Base-by-base conservation (phyloP, 2,113 vertebrate species). In the Cervus canadensis region DNA sequence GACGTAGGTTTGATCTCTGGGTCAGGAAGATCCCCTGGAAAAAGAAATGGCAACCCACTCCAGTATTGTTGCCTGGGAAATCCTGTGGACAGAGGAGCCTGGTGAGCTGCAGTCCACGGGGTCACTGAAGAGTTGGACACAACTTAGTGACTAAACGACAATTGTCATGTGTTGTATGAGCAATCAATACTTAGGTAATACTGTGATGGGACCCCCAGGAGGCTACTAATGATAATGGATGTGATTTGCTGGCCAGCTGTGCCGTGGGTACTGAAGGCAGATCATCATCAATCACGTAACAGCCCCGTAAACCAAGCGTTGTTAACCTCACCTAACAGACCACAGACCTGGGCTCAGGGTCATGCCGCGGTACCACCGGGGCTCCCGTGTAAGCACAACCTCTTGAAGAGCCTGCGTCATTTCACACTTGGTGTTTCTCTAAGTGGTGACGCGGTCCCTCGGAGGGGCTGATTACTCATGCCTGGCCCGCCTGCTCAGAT, bases 351-450 rank as follows among this genome's bases (percentile, higher is more conserved):
- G 52, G 52, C 71, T 50, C 28, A 52, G 28, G 21, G 11, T 64
- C 25, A 36, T 23, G 23, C 26, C 2, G 67, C 8, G 5, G 10
- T 56, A 28, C 15, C 6, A 0, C 7, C 7, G 33, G 25, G 5
- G 33, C 40, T 74, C 40, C 26, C 6, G 2, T 6, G 43, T 15
- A 30, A 48, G 36, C n/a, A 23, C 16, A 83, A 28, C 30, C 30
- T 84, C 0, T 90, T 56, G 82, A n/a, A 89, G 85, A 91, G 12
- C 25, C 45, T 84, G 26, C 52, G 25, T 43, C n/a, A 48, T 88
- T 93, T 36, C 60, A 48, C 16, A 76, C 40, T 7, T 25, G 43
- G 59, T 56, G 56, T 91, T 84, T 81, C 16, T 74, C 33, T 88
- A 6, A 62, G 15, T 45, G 26, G 16, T 13, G 14, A 87, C 23